phyloP scores from a whole-genome alignment of 1,140 invertebrate species.

The Drosophila burlai region DNA sequence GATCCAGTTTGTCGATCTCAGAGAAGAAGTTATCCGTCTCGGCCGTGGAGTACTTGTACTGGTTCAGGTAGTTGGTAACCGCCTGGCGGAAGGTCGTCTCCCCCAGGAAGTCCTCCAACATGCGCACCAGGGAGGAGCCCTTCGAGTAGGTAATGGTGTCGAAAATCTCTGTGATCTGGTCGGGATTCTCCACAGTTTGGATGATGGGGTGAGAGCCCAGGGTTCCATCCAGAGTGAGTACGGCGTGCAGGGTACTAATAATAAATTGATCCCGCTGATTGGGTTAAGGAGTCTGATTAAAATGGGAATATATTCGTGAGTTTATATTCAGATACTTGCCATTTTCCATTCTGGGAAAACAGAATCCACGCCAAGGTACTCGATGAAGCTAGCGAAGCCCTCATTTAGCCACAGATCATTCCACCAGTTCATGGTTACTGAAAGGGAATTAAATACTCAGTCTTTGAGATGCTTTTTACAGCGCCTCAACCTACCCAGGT shows the following conservation, averaged over 20 bases:
- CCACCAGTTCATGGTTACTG: slow-evolving; percentile 97
- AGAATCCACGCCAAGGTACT: slow-evolving; percentile 91
- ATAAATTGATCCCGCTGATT: slow-evolving; percentile 90
- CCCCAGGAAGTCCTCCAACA: slow-evolving; percentile 95
- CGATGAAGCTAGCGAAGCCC: slow-evolving; percentile 95
- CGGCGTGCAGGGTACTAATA: slow-evolving; percentile 89
- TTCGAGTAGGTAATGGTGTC: slow-evolving; percentile 97
- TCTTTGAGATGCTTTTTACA: background rate
- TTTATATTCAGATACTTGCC: slow-evolving; percentile 86
- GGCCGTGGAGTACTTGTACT: slow-evolving; percentile 91
- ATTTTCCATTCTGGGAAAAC: slow-evolving; percentile 93
- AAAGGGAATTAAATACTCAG: slow-evolving; percentile 20
- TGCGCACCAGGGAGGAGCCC: slow-evolving; percentile 95
- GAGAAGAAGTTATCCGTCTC: slow-evolving; percentile 92
- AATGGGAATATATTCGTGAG: slow-evolving; percentile 28
- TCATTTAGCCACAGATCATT: slow-evolving; percentile 97
- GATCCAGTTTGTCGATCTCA: slow-evolving; percentile 86
- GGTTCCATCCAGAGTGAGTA: slow-evolving; percentile 92
- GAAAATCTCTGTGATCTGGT: slow-evolving; percentile 97
- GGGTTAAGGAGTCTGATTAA: slow-evolving; percentile 71
- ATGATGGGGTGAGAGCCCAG: slow-evolving; percentile 95
- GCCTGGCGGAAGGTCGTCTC: slow-evolving; percentile 90
- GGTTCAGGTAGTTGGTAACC: slow-evolving; percentile 91
- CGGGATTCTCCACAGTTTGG: slow-evolving; percentile 92
- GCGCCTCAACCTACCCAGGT: slow-evolving; percentile 86